phyloP scores from a whole-genome alignment of 2,888 invertebrate genomes.

The Odontothrips loti region DNA sequence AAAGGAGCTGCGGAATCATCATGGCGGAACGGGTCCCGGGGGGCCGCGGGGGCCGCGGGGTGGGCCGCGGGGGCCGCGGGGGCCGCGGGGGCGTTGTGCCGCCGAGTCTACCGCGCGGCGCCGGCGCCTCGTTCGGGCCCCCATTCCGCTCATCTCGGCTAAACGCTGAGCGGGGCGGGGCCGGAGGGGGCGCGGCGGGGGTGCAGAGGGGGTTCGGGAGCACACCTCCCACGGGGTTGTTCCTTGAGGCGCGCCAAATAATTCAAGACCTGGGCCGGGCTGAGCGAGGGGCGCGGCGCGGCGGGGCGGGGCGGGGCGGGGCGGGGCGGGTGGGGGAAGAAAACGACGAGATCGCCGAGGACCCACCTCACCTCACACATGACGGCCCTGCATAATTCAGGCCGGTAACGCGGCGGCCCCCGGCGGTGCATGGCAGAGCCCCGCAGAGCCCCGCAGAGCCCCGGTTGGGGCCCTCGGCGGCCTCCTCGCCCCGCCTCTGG shows the following conservation, averaged over 20 bases:
- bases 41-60: background rate
- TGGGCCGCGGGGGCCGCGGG: background rate
- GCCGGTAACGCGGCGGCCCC: background rate
- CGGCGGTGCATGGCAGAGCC: no score
- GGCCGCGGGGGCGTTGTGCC: background rate
- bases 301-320: no score
- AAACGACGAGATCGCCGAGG: background rate
- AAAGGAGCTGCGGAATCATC: background rate
- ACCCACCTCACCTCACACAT: background rate
- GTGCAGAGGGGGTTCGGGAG: background rate
- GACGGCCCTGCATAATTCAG: conserved; percentile 4
- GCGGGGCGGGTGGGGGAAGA: no score
- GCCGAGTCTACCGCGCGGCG: no score
- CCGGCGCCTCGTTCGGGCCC: background rate
- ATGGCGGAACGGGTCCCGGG: background rate
- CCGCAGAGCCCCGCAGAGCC: no score
- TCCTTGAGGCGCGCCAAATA: conserved; percentile 1
- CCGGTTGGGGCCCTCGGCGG: background rate
- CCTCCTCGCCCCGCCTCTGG: background rate
- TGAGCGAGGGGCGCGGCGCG: background rate
- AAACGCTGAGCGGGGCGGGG: background rate
- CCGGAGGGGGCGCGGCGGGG: background rate
- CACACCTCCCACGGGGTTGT: background rate
- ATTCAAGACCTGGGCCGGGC: background rate
- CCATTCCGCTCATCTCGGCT: conserved; percentile 9